Conservation (phyloP, 2,113 vertebrate species). For the Ophiodon elongatus region DNA sequence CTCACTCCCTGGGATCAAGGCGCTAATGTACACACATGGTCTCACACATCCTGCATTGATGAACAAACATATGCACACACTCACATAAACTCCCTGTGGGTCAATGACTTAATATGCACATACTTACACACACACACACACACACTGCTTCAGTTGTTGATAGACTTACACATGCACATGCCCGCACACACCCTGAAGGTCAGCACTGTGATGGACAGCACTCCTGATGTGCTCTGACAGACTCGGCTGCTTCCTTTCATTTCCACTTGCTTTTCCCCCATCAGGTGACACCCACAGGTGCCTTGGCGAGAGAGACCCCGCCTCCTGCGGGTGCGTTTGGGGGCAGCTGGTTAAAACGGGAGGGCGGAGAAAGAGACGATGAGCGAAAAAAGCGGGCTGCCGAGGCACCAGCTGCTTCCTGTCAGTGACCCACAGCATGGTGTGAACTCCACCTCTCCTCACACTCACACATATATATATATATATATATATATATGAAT, state of each 20-base stretch:
- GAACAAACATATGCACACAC: conserved; percentile 79
- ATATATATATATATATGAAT: conserved; percentile 16
- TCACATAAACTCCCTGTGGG: conserved; percentile 77
- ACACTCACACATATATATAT: conserved; percentile 7
- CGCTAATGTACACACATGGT: conserved; percentile 76
- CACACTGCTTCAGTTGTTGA: conserved; percentile 63
- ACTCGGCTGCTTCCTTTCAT: conserved; percentile 87
- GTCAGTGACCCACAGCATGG: conserved; percentile 54
- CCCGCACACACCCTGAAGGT: conserved; percentile 79
- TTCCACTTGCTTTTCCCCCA: conserved; percentile 81
- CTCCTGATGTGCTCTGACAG: conserved; percentile 87
- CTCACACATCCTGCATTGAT: conserved; percentile 75
- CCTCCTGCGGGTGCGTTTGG: conserved; percentile 64
- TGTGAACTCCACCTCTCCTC: conserved; percentile 55
- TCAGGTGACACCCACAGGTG: conserved; percentile 88
- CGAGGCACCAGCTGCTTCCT: conserved; percentile 78
- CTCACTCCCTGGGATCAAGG: conserved; percentile 69
- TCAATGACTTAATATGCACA: conserved; percentile 80
- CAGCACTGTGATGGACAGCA: conserved; percentile 77
- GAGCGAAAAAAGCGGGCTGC: conserved; percentile 42
- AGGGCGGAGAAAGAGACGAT: conserved; percentile 49
- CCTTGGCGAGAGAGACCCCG: conserved; percentile 70
- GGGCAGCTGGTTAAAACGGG: conserved; percentile 52
- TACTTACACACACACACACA: conserved; percentile 67
- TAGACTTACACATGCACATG: conserved; percentile 53